A percentile compares a stretch with the other conserved stretches of the same genome.
phyloP scores from a whole-genome alignment of 2,113 vertebrate species.

The Polypterus bichir region DNA sequence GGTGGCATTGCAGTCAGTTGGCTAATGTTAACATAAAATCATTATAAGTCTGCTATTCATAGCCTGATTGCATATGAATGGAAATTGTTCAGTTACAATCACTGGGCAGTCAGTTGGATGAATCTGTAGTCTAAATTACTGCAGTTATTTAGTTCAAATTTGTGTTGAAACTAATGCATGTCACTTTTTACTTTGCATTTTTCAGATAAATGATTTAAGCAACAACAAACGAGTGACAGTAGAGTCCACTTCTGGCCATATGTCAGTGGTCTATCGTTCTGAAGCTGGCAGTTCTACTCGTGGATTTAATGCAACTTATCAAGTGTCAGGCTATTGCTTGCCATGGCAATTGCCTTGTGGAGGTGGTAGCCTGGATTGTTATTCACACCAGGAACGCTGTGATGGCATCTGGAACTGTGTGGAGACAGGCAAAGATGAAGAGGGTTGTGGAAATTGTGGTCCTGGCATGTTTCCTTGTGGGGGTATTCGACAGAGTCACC shows the following conservation, averaged over 20 bases:
- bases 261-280: slow-evolving; percentile 51
- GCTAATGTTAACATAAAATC: no score
- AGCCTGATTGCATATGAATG: no score
- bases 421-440: slow-evolving; percentile 64
- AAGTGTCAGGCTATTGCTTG: slow-evolving; percentile 66
- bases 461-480: slow-evolving; percentile 59
- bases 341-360: slow-evolving; percentile 69
- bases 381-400: slow-evolving; percentile 55
- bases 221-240: slow-evolving; percentile 62
- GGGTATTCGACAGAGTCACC: slow-evolving; percentile 7
- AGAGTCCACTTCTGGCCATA: slow-evolving; percentile 60
- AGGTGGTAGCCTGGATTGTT: slow-evolving; percentile 53
- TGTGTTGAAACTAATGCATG: no score
- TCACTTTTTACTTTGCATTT: no score
- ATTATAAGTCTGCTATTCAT: no score
- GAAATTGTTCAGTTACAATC: no score
- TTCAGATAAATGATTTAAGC: slow-evolving; percentile 22
- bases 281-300: slow-evolving; percentile 32
- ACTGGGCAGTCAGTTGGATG: no score
- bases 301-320: slow-evolving; percentile 77
- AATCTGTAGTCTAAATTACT: no score
- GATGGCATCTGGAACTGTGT: slow-evolving; percentile 74
- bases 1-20: no score
- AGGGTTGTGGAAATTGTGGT: slow-evolving; percentile 55
- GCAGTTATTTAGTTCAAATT: no score